Base-by-base conservation (phyloP, 2,797 vertebrate genomes). In the Merluccius polli region DNA sequence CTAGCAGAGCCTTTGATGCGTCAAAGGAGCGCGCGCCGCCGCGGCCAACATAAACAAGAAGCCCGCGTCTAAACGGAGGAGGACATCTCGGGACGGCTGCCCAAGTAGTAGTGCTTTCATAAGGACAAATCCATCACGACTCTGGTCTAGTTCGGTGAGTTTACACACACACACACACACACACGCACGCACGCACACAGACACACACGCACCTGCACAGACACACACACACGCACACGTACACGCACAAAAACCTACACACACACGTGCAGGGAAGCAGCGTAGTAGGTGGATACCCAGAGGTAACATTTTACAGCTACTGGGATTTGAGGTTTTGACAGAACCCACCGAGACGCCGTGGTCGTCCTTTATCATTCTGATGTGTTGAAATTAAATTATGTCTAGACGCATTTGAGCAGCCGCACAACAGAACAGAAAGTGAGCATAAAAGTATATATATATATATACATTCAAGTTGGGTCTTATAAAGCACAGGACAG, bases 1-100 rank as follows among this genome's bases (percentile, higher is more conserved):
- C 83, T 89, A 87, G 86, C 83, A 75, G 87, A 76, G 89, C 91
- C 90, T 93, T 92, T 90, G 89, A 94, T 88, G 90, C 85, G 89
- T 92, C 92, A 92, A 82, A 88, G 87, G 82, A 90, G 86, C 88
- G 89, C 89, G 84, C 83, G 81, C 82, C 70, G 78, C 72, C 48
- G 31, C 48, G 31, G 92, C 93, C 93, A 95, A 93, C 75, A 90
- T 89, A 92, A 95, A 94, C 91, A 93, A 74, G 67, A 79, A 70
- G 24, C 75, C 88, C 92, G 90, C 84, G 90, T 90, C 88, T 92
- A 91, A 92, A 92, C 91, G 88, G 79, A 81, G 86, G 84, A 87
- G 88, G 91, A 93, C 86, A 88, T 90, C 87, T 92, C 87, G 84
- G 88, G 91, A 92, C 89, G 89, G 87, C 74, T 83, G 81, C 84